These are phyloP conservation scores for Aegotheles bennettii DNA, from an alignment of 2,113 vertebrate genomes.

Conservation along the genomic window DNA sequence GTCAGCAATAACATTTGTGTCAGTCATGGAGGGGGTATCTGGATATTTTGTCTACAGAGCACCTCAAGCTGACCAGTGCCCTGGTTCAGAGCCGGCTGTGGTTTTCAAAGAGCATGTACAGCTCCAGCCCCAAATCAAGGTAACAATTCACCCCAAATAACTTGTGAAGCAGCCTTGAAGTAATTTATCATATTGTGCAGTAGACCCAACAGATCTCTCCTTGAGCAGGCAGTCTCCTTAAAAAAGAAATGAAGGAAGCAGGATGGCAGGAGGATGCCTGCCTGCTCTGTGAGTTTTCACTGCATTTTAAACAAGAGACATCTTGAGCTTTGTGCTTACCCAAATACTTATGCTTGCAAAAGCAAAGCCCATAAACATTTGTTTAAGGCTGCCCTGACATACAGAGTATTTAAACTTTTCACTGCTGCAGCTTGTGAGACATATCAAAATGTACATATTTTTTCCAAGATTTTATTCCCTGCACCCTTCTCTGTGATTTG, in stretches of 20 bases:
- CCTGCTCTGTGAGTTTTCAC: slow-evolving; percentile 35
- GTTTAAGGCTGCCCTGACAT: slow-evolving; percentile 61
- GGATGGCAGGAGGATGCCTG: slow-evolving; percentile 42
- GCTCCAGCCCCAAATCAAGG: not conserved
- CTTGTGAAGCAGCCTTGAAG: not conserved
- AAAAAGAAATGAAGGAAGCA: not conserved
- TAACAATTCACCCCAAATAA: not conserved
- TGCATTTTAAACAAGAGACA: slow-evolving; percentile 59
- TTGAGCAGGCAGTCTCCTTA: not conserved
- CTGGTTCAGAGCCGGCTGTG: not conserved
- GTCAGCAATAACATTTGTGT: not conserved
- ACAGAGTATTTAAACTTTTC: slow-evolving; percentile 24
- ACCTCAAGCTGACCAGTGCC: too few species aligned
- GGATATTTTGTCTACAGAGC: not conserved
- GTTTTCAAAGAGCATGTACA: not conserved
- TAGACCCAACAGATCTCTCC: slow-evolving; percentile 16
- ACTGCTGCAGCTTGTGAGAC: slow-evolving; percentile 28
- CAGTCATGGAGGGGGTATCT: not conserved
- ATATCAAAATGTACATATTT: slow-evolving; percentile 17
- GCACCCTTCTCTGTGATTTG: slow-evolving; percentile 28
- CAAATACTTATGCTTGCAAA: slow-evolving; percentile 36
- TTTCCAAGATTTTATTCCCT: slow-evolving; percentile 9
- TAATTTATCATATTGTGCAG: not conserved
- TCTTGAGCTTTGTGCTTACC: slow-evolving; percentile 39
- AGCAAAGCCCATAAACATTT: slow-evolving; percentile 63